Conservation (phyloP, 35 echinoderm and acorn worm genomes). For the Lytechinus pictus region DNA sequence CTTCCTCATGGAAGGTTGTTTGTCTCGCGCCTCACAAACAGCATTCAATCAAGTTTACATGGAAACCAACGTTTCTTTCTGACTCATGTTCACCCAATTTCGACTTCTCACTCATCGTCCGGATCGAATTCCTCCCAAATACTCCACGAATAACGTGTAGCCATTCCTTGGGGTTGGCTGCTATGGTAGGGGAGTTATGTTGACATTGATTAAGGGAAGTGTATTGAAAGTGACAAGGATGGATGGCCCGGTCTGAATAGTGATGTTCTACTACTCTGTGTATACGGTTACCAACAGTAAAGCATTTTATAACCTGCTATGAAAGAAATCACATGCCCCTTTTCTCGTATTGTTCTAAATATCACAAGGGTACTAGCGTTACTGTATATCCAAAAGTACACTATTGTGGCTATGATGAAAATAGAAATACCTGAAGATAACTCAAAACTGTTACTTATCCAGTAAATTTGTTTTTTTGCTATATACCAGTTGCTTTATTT, state of each 20-base stretch:
- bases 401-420: too few species aligned
- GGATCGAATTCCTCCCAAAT: not conserved
- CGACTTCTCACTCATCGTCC: not conserved
- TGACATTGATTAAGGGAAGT: not conserved
- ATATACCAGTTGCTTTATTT: too few species aligned
- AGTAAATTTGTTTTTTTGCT: too few species aligned
- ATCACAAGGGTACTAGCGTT: too few species aligned
- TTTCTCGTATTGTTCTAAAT: too few species aligned
- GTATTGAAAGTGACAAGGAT: not conserved
- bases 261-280: not conserved
- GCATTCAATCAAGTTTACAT: not conserved
- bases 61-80: not conserved
- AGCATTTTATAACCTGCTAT: too few species aligned
- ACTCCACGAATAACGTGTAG: not conserved
- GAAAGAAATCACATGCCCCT: too few species aligned
- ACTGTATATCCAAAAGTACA: too few species aligned
- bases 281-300: not conserved
- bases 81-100: not conserved
- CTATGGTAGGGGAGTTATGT: not conserved
- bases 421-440: too few species aligned
- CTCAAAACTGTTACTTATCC: too few species aligned
- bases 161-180: not conserved
- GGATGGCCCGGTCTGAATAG: not conserved
- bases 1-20: not conserved
- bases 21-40: not conserved